Evolutionary conservation across 53 echinoderm and acorn worm species (phyloP).

Genomic region (Henricia sp.): DNA sequence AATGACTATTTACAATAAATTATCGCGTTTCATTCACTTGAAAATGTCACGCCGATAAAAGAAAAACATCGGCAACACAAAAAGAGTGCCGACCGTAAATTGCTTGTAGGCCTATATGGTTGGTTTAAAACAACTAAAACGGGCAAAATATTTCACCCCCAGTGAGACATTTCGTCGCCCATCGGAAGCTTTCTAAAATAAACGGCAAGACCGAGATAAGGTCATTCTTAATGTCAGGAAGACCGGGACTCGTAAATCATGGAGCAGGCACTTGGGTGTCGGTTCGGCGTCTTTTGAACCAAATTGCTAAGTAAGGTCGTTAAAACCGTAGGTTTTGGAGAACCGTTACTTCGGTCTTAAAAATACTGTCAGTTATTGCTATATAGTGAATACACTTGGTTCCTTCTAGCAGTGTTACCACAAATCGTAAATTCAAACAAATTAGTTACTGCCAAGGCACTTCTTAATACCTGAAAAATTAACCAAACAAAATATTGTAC

Average conservation of each 20-base stretch:
- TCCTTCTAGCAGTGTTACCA: no score
- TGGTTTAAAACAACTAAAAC: neutral
- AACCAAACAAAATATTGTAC: no score
- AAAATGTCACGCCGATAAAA: neutral
- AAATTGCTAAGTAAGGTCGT: no score
- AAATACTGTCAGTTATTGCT: no score
- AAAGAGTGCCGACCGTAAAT: slow-evolving; percentile 24
- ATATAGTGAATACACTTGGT: no score
- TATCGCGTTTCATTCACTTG: neutral
- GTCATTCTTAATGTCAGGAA: no score
- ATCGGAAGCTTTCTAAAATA: neutral
- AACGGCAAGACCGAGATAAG: neutral
- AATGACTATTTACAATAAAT: slow-evolving; percentile 40
- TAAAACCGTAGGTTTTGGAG: no score
- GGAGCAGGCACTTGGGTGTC: neutral
- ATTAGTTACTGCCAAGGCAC: no score
- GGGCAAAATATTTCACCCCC: neutral
- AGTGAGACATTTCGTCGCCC: neutral
- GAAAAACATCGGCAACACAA: slow-evolving; percentile 19
- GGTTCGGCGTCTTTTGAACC: neutral
- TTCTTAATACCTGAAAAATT: no score
- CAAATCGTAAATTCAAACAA: no score
- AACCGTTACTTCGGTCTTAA: no score
- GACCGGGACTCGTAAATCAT: neutral
- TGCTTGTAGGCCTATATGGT: neutral